These are phyloP conservation scores for Tinea trinotella DNA, from an alignment of 2,888 invertebrate species.

Conservation along the genomic window DNA sequence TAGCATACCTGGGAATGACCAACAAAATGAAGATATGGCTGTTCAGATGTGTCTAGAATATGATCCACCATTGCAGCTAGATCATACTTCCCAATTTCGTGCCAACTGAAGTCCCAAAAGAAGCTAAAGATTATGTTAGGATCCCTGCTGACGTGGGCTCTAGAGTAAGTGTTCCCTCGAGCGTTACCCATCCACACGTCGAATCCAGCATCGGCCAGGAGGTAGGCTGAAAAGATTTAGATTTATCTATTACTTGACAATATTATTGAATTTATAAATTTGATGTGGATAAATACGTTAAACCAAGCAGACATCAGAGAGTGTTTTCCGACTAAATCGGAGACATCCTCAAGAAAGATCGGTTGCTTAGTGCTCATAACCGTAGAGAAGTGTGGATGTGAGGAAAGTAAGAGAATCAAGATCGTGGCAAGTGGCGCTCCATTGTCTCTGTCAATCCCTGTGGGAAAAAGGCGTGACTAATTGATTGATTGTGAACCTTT, in stretches of 20 bases:
- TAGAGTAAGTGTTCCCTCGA: slow-evolving; percentile 82
- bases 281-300: no score
- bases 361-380: no score
- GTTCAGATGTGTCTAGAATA: slow-evolving; percentile 57
- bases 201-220: slow-evolving; percentile 76
- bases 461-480: no score
- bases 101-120: slow-evolving; percentile 74
- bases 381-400: no score
- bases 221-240: slow-evolving; percentile 53
- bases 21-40: slow-evolving; percentile 72
- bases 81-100: slow-evolving; percentile 81
- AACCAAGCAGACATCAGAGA: no score
- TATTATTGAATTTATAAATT: no score
- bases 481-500: no score
- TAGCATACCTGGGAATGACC: slow-evolving; percentile 76
- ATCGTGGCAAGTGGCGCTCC: no score
- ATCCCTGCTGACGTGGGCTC: slow-evolving; percentile 52
- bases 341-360: no score
- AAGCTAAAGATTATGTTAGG: slow-evolving; percentile 23
- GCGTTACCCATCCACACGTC: slow-evolving; percentile 90
- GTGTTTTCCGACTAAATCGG: no score
- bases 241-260: not conserved
- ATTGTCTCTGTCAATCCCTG: no score
- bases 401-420: no score
- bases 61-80: slow-evolving; percentile 81